Evolutionary conservation across 2,888 invertebrate genomes (phyloP), one percentile per base, ranked within the genome.

Genomic region (Cheilosia scutellata): DNA sequence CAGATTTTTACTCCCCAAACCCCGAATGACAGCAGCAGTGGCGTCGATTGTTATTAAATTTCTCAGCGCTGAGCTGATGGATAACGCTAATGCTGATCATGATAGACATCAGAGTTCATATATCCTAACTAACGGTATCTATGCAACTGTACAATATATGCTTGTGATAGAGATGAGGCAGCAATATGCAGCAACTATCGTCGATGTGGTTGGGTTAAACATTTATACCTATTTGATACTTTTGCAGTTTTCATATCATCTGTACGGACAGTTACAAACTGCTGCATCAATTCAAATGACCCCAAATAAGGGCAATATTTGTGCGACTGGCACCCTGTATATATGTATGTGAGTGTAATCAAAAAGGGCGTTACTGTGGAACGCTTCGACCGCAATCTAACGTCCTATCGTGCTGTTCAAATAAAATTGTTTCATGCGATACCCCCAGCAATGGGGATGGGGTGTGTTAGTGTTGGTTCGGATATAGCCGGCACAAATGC

Each of bases 41-140:
- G 27, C 20, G 27, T 57, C 42, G 76, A 80, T 86, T 86, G 80
- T 76, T 66, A 80, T 86, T 84, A 79, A 76, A 86, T 82, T 66
- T 57, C 49, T 9, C 31, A 33, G 25, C 16, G 53, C 20, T 55
- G 42, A 76, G 58, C 40, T 49, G 42, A 58, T 33, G 71, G n/a
- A 71, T 60, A 71, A 53, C 72, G 66, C 57, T 47, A 66, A 25
- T 51, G 9, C 31, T 51, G 57, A 68, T 82, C 60, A 57, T 77
- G 82, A 76, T 72, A 49, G 71, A 68, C 13, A 20, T 20, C 20
- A 33, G 49, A 71, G 47, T 60, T 40, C 62, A 75, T 70, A 60
- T 53, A 70, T 27, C n/a, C 57, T 58, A 47, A 47, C 40, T 25
- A 11, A 11, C 20, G 5, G 42, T 57, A 33, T 42, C 44, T 53